phyloP scores from a whole-genome alignment of 2,113 vertebrate species.

The Cisticola juncidis region DNA sequence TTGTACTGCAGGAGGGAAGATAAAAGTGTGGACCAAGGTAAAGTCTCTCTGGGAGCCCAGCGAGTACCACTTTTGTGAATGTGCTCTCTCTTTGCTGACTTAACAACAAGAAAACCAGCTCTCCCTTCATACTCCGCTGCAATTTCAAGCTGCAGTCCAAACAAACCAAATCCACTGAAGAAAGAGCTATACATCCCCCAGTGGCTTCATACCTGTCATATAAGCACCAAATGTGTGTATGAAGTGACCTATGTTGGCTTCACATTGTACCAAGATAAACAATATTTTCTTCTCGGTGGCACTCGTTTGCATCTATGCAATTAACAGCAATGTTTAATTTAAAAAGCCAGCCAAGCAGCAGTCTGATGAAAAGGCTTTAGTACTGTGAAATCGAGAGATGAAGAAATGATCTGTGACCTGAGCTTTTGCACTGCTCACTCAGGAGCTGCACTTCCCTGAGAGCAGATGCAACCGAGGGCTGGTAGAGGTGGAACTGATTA shows the following conservation, averaged over 20 bases:
- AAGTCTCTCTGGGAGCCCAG: neutral
- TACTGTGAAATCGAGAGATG: neutral
- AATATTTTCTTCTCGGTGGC: neutral
- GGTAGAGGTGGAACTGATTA: neutral
- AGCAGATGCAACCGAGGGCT: neutral
- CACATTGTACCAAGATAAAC: accelerated
- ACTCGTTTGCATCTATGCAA: neutral
- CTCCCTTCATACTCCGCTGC: neutral
- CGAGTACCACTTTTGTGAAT: accelerated
- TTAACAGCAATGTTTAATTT: neutral
- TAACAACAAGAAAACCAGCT: neutral
- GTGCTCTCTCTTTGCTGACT: neutral
- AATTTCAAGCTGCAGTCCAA: neutral
- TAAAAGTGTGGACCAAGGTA: neutral
- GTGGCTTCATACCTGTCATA: neutral
- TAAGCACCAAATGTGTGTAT: neutral
- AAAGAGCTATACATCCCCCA: neutral
- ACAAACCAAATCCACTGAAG: neutral
- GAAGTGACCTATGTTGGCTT: neutral
- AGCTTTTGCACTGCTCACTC: neutral
- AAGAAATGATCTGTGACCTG: neutral
- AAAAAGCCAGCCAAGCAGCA: neutral
- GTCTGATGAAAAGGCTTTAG: neutral
- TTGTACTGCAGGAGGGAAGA: neutral
- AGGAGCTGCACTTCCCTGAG: neutral